A percentile compares a stretch with the other conserved stretches of the same genome.
These are phyloP conservation scores for Marisa cornuarietis DNA, from an alignment of 1,140 invertebrate genomes.

Conservation along the genomic window DNA sequence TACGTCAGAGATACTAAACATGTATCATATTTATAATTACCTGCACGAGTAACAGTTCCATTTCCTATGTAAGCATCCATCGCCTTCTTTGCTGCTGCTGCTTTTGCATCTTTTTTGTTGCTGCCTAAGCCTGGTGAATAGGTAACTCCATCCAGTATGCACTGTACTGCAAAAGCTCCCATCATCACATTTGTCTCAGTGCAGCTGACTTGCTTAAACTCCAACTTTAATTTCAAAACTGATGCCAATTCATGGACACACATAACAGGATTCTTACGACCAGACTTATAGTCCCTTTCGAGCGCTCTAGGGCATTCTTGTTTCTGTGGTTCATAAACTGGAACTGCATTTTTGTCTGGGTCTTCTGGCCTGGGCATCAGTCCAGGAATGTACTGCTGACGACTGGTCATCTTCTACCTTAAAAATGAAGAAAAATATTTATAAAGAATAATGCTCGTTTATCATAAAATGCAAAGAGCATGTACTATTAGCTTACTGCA, in stretches of 20 bases:
- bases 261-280: slow-evolving; percentile 6
- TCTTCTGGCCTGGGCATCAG: slow-evolving; percentile 36
- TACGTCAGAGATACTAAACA: background rate
- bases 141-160: slow-evolving; percentile 41
- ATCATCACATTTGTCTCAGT: slow-evolving; percentile 21
- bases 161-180: slow-evolving; percentile 47
- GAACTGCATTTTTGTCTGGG: slow-evolving; percentile 8
- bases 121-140: slow-evolving; percentile 53
- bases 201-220: slow-evolving; percentile 2
- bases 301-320: background rate
- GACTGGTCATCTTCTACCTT: too few relatives aligned
- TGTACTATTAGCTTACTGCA: too few relatives aligned
- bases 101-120: slow-evolving; percentile 63
- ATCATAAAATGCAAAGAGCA: too few relatives aligned
- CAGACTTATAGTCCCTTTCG: background rate
- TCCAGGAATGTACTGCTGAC: slow-evolving; percentile 43
- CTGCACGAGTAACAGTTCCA: slow-evolving; percentile 24
- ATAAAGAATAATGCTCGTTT: too few relatives aligned
- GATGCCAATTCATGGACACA: slow-evolving; percentile 8
- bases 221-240: background rate
- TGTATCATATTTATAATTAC: background rate
- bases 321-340: background rate
- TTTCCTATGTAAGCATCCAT: slow-evolving; percentile 46
- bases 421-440: too few relatives aligned
- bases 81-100: slow-evolving; percentile 48